Base-by-base conservation (phyloP, 2,113 vertebrate species). In the Stictonetta naevosa region DNA sequence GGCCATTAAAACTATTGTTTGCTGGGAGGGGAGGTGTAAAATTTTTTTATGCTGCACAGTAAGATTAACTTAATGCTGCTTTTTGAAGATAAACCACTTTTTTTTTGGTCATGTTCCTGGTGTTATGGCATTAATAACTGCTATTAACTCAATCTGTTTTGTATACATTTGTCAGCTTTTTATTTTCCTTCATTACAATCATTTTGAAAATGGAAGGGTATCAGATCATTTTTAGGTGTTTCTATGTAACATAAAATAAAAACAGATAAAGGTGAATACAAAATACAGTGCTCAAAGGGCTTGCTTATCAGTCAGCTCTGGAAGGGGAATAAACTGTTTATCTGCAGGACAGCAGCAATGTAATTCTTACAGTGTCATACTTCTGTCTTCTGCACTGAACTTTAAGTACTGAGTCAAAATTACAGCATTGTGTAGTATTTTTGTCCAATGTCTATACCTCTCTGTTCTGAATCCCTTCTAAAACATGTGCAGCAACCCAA, bases 241-340 rank as follows among this genome's bases (percentile, higher is more conserved):
- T 75, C 10, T 79, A 1, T 74, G 42, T 80, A 88, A 72, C 25
- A 3, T 67, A 52, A 91, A 93, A 79, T 77, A 69, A 86, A 92
- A 90, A 53, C 44, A 21, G 21, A 6, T 63, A 21, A 71, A 86
- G 33, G 20, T 63, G 21, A 83, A 81, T 48, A 38, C 18, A 78
- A 71, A 88, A 63, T 3, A 0, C 15, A 53, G 0, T 59, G 38
- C 67, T 86, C 4, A 8, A 34, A 33, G 26, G 40, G 11, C n/a
- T 33, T 33, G 18, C 14, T 68, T 46, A 46, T 21, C 50, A 44
- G 52, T 28, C 46, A 85, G 48, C 53, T 81, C 4, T 63, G 8
- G 38, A 88, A 93, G 33, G 46, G 40, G 40, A 81, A 83, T 68
- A 79, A 93, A 69, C 63, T 83, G 48, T 90, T 83, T 87, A 83